These are phyloP conservation scores for Sorex fumeus DNA, from an alignment of 2,113 vertebrate genomes.

Conservation along the genomic window DNA sequence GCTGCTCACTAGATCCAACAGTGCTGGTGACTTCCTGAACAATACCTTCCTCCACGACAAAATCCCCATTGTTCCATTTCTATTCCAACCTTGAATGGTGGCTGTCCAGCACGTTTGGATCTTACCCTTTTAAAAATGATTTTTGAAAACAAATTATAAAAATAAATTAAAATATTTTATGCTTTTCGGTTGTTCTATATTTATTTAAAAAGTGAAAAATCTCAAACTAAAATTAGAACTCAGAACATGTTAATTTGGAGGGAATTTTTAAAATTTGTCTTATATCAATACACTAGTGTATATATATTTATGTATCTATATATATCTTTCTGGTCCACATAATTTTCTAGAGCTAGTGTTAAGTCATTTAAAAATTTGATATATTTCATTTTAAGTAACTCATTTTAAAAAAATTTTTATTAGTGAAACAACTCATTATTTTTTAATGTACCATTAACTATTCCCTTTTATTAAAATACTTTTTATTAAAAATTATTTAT, in stretches of 20 bases:
- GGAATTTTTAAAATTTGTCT: neutral
- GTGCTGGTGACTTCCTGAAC: neutral
- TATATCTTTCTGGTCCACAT: neutral
- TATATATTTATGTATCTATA: too few relatives aligned
- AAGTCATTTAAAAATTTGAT: slow-evolving; percentile 1
- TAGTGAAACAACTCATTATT: accelerated
- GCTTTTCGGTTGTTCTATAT: neutral
- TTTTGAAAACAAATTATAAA: slow-evolving; percentile 39
- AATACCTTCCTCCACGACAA: neutral
- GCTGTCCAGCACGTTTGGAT: neutral
- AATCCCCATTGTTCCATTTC: neutral
- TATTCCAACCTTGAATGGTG: neutral
- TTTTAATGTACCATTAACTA: neutral
- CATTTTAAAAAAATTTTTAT: too few relatives aligned
- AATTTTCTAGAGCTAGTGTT: slow-evolving; percentile 9
- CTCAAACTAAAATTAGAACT: neutral
- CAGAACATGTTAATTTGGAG: too few relatives aligned
- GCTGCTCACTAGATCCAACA: neutral
- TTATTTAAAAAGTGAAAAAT: slow-evolving; percentile 31
- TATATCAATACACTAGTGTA: too few relatives aligned
- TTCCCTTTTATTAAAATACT: neutral
- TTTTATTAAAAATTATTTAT: neutral
- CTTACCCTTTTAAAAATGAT: neutral
- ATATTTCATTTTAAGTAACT: neutral
- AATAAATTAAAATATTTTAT: neutral